Evolutionary conservation across 2,888 invertebrate genomes (phyloP).

Genomic region (Phyllotreta cruciferae): DNA sequence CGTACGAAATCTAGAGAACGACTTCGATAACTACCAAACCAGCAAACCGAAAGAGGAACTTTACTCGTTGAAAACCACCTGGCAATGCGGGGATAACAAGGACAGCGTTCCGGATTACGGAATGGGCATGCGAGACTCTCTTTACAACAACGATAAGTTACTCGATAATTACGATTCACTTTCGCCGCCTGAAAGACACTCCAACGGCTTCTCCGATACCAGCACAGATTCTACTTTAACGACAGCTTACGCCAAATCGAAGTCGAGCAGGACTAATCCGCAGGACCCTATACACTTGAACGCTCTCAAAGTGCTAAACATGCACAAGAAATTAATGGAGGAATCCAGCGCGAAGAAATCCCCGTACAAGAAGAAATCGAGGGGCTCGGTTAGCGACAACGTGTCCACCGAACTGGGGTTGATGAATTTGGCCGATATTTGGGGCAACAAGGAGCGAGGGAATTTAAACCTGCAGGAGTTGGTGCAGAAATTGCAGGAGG

Average conservation of each 20-base stretch:
- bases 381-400: constrained; percentile 18
- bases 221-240: constrained; percentile 51
- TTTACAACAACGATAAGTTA: constrained; percentile 38
- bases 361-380: not conserved
- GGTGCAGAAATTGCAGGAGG: constrained; percentile 72
- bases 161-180: constrained; percentile 2
- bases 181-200: constrained; percentile 22
- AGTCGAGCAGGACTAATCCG: constrained; percentile 30
- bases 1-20: constrained; percentile 48
- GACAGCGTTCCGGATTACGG: constrained; percentile 57
- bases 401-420: constrained; percentile 40
- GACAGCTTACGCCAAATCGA: constrained; percentile 45
- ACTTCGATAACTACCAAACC: constrained; percentile 41
- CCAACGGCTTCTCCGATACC: constrained; percentile 39
- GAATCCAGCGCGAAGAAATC: constrained; percentile 28
- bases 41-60: constrained; percentile 42
- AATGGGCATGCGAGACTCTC: constrained; percentile 51
- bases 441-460: constrained; percentile 59
- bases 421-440: constrained; percentile 69
- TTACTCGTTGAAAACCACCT: constrained; percentile 39
- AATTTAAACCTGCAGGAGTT: constrained; percentile 40
- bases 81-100: constrained; percentile 54
- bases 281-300: constrained; percentile 45
- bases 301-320: constrained; percentile 48
- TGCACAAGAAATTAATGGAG: constrained; percentile 47